Evolutionary conservation across 2,113 vertebrate species (phyloP).

Genomic region (Leptobrachium ailaonicum): DNA sequence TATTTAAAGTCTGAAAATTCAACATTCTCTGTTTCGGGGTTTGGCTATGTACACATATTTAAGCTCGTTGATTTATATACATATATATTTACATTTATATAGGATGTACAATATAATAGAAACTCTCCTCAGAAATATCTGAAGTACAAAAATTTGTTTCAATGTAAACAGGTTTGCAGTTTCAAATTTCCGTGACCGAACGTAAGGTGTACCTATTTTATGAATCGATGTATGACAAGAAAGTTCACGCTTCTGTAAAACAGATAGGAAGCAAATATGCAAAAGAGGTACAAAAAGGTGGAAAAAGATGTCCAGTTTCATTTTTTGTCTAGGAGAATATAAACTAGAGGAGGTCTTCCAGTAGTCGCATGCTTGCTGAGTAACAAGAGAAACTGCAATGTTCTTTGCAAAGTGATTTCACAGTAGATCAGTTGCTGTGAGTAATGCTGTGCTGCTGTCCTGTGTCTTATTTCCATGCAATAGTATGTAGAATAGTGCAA

Average conservation of each 20-base stretch:
- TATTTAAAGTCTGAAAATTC: constrained; percentile 69
- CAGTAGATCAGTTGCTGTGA: constrained; percentile 57
- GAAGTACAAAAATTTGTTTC: constrained; percentile 63
- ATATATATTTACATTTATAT: constrained; percentile 68
- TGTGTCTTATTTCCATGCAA: constrained; percentile 67
- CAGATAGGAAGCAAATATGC: constrained; percentile 64
- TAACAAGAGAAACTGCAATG: constrained; percentile 56
- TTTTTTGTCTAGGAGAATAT: constrained; percentile 47
- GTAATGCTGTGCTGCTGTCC: constrained; percentile 30
- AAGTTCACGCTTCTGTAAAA: constrained; percentile 67
- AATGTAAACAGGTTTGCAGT: constrained; percentile 74
- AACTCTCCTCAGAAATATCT: constrained; percentile 66
- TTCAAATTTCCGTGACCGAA: constrained; percentile 57
- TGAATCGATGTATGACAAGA: constrained; percentile 22
- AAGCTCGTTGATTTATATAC: constrained; percentile 68
- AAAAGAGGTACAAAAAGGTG: constrained; percentile 74
- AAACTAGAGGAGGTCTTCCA: constrained; percentile 23
- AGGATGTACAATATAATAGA: constrained; percentile 62
- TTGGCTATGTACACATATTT: constrained; percentile 80
- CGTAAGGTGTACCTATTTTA: constrained; percentile 54
- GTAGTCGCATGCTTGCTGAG: constrained; percentile 66
- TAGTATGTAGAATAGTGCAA: constrained; percentile 59
- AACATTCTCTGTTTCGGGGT: constrained; percentile 66
- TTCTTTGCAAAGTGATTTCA: constrained; percentile 59
- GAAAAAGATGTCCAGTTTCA: constrained; percentile 68